Evolutionary conservation across 2,888 invertebrate genomes (phyloP).

Genomic region (Phaonia tiefii): DNA sequence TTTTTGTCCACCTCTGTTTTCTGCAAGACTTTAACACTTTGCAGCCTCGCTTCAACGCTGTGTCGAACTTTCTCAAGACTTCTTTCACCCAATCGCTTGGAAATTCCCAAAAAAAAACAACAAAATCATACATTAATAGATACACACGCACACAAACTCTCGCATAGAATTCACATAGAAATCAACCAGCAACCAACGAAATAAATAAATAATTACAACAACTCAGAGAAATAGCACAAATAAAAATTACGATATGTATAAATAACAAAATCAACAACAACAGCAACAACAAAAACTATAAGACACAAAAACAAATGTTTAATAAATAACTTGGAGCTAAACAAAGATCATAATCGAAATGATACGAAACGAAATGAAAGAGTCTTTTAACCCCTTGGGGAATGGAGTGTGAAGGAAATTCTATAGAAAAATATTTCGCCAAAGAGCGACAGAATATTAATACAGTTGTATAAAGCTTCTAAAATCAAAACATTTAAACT

Average conservation of each 20-base stretch:
- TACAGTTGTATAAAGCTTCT: no score
- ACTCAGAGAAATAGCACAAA: constrained; percentile 36
- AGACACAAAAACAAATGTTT: constrained; percentile 40
- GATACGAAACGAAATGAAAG: constrained; percentile 19
- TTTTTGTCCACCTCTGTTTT: constrained; percentile 32
- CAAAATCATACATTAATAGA: no score
- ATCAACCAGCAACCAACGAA: constrained; percentile 12
- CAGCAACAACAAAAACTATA: constrained; percentile 11
- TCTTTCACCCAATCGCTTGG: constrained; percentile 38
- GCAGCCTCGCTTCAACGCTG: not conserved
- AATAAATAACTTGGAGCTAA: constrained; percentile 59
- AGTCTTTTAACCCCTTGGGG: constrained; percentile 57
- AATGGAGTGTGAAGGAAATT: not conserved
- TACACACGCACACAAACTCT: not conserved
- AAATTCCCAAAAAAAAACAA: constrained; percentile 43
- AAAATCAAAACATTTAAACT: not conserved
- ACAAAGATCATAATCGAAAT: constrained; percentile 51
- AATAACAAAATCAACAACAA: constrained; percentile 6
- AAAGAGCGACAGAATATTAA: not conserved
- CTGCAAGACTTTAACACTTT: constrained; percentile 52
- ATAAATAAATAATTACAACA: constrained; percentile 50
- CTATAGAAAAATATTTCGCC: not conserved
- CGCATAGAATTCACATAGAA: not conserved
- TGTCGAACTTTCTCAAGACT: constrained; percentile 62
- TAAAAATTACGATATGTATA: constrained; percentile 4